Evolutionary conservation across 2,113 vertebrate species (phyloP), one percentile per base, ranked within the genome.

Genomic region (Sinosuthora webbiana): DNA sequence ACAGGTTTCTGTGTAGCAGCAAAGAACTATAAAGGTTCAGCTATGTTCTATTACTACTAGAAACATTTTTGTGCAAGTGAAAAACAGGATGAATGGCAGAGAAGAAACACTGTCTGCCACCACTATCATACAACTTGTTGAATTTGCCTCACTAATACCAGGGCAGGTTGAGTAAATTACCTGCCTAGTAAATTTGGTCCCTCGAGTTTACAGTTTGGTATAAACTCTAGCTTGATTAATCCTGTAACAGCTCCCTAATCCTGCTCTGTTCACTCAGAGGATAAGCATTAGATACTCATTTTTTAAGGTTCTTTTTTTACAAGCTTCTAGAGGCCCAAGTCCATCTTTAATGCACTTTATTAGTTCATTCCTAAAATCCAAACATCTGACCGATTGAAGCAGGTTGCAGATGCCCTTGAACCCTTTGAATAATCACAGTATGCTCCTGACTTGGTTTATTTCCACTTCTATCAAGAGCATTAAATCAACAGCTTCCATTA

Each of bases 401-500:
- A 92, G 47, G 56, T 67, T 86, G 74, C 35, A 59, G 42, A 50
- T 63, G 73, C 33, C 59, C 64, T 63, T 87, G 64, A 92, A 80
- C 21, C 23, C 33, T 49, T 25, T 31, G 33, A 68, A 74, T 60
- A 88, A 76, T 47, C 35, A 63, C 35, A 44, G 52, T 10, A 67
- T 47, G 47, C 15, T 63, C 52, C 35, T 41, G 42, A 87, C 14
- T 76, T 67, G 7, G 14, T 75, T 90, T 93, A 78, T 59, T 94
- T 60, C 22, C 24, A 71, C 52, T 67, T 74, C 33, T 42, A 30
- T 67, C 23, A 74, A 67, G 31, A 57, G 22, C 3, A 37, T 69
- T 90, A 84, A 96, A 80, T 64, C 93, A 88, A 70, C 42, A 90
- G 76, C 35, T 96, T 91, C 84, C 83, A 75, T 91, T 93, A 94